These are phyloP conservation scores for Pseudomyrmex dendroicus DNA, from an alignment of 1,140 invertebrate species.

Conservation along the genomic window DNA sequence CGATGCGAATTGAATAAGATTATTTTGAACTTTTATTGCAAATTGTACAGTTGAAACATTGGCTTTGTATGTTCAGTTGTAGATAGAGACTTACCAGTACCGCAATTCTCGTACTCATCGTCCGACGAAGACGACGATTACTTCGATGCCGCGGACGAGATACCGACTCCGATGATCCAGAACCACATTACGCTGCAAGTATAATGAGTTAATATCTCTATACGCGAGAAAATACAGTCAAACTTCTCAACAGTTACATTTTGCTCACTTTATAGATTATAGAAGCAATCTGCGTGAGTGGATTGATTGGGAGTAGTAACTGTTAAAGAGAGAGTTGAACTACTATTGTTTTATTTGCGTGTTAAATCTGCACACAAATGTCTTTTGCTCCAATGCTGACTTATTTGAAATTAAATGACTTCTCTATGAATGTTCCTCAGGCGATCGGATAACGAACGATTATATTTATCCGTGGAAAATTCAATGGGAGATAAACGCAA, in stretches of 20 bases:
- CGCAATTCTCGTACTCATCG: conserved; percentile 97
- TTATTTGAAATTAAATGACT: neutral
- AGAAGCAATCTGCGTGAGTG: neutral
- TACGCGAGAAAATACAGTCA: neutral
- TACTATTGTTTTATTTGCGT: neutral
- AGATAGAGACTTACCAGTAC: conserved; percentile 87
- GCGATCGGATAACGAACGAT: conserved; percentile 75
- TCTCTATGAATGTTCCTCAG: conserved; percentile 67
- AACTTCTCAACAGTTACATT: neutral
- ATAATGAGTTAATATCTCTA: conserved; percentile 41
- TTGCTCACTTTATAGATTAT: too few relatives aligned
- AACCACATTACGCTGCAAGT: conserved; percentile 66
- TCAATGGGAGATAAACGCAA: conserved; percentile 70
- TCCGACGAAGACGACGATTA: conserved; percentile 99
- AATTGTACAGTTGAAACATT: neutral
- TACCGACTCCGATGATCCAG: conserved; percentile 82
- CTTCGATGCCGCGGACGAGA: conserved; percentile 95
- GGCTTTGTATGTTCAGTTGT: conserved; percentile 49
- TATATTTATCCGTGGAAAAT: conserved; percentile 55
- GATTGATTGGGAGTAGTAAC: too few relatives aligned
- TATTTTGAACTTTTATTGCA: neutral
- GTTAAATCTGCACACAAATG: neutral
- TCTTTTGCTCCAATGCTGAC: too few relatives aligned
- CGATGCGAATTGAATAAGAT: neutral
- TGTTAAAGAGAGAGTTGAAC: neutral